Evolutionary conservation across 2,797 vertebrate genomes (phyloP), one percentile per base, ranked within the genome.

Genomic region (Notamacropus eugenii): DNA sequence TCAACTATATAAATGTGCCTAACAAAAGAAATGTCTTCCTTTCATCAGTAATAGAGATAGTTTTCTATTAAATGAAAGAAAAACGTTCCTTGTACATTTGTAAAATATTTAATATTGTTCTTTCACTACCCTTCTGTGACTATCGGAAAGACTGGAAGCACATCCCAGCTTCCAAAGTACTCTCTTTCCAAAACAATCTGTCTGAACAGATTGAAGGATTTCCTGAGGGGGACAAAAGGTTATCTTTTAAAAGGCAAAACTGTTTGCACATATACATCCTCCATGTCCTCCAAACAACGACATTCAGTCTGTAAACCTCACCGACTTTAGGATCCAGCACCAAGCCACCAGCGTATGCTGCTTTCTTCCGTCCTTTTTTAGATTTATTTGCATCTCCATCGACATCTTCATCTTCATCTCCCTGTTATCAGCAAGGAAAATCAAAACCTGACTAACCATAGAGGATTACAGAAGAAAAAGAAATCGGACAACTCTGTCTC

Each of bases 251-350:
- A 87, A 87, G 74, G 22, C 67, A 87, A 87, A 87, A 87, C 46
- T 27, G 9, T 87, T 87, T 87, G 24, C 27, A 24, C 10, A 3
- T 46, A 24, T 8, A 5, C 16, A 50, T 40, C 40, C 24, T 46
- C 67, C 74, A 12, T 50, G 40, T 50, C 40, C 40, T 87, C 74
- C 4, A 87, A 46, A 74, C 59, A 40, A n/a, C 14, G 1, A 4
- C 62, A n/a, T 93, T 55, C 19, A 0, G 59, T 28, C 95, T 92
- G n/a, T 46, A 97, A 92, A 93, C 97, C 99, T 98, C 98, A 99
- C 99, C 99, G n/a, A 99, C 99, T 99, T 99, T 99, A 82, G 99
- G 99, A 96, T 99, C 99, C 98, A 99, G 98, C 96, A 99, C 99
- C 98, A 99, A 98, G 97, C 99, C 99, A 97, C 99, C 99, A 98